Percentiles rank a stretch among this genome's conserved stretches.
phyloP scores from a whole-genome alignment of 2,888 invertebrate species.

The Troides aeacus region DNA sequence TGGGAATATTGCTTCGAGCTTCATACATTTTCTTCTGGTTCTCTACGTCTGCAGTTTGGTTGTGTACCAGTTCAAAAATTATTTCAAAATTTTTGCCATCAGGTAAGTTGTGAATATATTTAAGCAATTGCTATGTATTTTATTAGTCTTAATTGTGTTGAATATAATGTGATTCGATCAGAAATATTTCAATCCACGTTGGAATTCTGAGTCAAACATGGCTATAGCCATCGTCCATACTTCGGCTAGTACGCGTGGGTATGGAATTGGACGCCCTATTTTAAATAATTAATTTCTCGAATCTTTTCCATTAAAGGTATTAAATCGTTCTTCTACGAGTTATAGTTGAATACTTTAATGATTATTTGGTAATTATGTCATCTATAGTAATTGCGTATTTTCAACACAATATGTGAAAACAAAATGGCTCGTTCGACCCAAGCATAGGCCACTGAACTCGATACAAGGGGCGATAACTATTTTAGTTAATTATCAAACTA shows the following conservation, averaged over 20 bases:
- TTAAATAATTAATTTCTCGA: constrained; percentile 78
- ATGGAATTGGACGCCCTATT: constrained; percentile 71
- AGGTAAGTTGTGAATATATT: constrained; percentile 75
- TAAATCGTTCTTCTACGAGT: constrained; percentile 75
- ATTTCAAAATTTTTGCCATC: constrained; percentile 80
- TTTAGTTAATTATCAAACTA: constrained; percentile 45
- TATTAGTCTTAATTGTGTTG: constrained; percentile 56
- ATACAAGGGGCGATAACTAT: constrained; percentile 71
- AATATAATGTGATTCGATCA: constrained; percentile 53
- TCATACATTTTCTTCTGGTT: constrained; percentile 81
- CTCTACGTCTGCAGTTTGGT: constrained; percentile 80
- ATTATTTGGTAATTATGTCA: constrained; percentile 73
- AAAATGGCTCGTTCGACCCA: constrained; percentile 80
- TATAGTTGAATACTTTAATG: constrained; percentile 63
- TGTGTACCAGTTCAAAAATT: constrained; percentile 78
- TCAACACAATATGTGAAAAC: constrained; percentile 78
- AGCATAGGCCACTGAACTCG: constrained; percentile 78
- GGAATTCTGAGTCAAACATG: constrained; percentile 79
- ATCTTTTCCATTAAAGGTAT: constrained; percentile 71
- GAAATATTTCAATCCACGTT: constrained; percentile 74
- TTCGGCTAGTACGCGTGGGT: constrained; percentile 78
- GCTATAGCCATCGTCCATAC: constrained; percentile 74
- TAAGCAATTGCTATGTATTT: constrained; percentile 57
- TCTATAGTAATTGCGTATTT: constrained; percentile 75
- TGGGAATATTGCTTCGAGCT: constrained; percentile 78